Evolutionary conservation across 2,113 vertebrate species (phyloP), one percentile per base, ranked within the genome.

Genomic region (Oncorhynchus nerka): DNA sequence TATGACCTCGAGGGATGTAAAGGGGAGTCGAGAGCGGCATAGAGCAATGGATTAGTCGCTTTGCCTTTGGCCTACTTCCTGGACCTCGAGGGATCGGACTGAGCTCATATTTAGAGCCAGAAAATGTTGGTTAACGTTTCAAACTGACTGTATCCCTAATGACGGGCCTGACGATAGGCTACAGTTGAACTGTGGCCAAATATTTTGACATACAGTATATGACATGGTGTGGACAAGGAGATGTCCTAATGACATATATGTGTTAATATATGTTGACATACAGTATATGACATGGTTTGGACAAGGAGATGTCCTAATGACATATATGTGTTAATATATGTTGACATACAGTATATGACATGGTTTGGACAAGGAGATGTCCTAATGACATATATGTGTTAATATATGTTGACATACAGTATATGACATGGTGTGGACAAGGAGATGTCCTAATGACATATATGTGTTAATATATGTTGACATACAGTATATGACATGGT

Each of bases 21-120:
- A 32, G 71, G 45, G 69, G 26, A 70, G 74, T 70, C 19, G 65
- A 24, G 71, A 79, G 76, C 32, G 20, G 70, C 22, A 57, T 70
- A 70, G 70, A 78, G 73, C 73, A 22, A 34, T 78, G 81, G 84
- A 89, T 88, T 82, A 88, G 78, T 81, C 45, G 49, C 68, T 22
- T 73, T 76, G 79, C 86, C 80, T 88, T 88, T 88, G 85, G 68
- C 87, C 87, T 75, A 83, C 75, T 90, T 89, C 83, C 61, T 0
- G 11, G 51, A 61, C 68, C 76, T 45, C 70, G 49, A 5, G 83
- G 73, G 78, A 72, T 30, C n/a, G 26, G 11, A 28, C 9, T 3
- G 64, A 30, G n/a, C 65, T 70, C 20, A 49, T 12, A 72, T 74
- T 65, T 68, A 69, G 0, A 68, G 73, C 71, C 70, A 65, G 39